Evolutionary conservation across 2,888 invertebrate species (phyloP).

Genomic region (Chalcosyrphus nemorum): DNA sequence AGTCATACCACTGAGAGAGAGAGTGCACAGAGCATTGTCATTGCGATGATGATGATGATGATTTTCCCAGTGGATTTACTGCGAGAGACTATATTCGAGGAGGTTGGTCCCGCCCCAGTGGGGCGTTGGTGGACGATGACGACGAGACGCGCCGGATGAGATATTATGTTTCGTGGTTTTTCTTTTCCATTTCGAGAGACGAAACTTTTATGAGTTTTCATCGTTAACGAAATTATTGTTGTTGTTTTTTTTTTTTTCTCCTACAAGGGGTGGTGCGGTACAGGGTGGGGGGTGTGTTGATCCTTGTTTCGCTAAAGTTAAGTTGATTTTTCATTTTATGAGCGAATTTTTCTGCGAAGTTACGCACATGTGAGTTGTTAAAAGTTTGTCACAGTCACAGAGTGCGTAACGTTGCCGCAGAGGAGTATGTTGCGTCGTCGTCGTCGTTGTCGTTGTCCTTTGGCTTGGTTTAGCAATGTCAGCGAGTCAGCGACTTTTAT

Average conservation of each 20-base stretch:
- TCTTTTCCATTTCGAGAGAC: background rate
- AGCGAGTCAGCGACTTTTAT: slow-evolving; percentile 39
- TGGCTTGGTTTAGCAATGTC: background rate
- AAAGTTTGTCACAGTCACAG: slow-evolving; percentile 54
- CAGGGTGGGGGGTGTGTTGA: background rate
- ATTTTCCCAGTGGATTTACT: slow-evolving; percentile 31
- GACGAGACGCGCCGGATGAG: slow-evolving; percentile 28
- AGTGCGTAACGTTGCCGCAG: background rate
- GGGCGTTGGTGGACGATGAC: slow-evolving; percentile 10
- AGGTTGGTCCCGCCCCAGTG: background rate
- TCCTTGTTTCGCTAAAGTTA: slow-evolving; percentile 23
- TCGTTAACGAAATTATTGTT: slow-evolving; percentile 41
- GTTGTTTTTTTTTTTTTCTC: too few species aligned
- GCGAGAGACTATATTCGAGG: background rate
- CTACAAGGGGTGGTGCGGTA: background rate
- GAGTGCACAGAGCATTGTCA: background rate
- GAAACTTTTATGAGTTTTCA: slow-evolving; percentile 48
- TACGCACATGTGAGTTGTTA: slow-evolving; percentile 61
- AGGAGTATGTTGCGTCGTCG: background rate
- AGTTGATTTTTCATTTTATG: slow-evolving; percentile 58
- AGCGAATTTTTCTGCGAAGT: slow-evolving; percentile 28
- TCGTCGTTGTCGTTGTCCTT: too few species aligned
- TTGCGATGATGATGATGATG: slow-evolving; percentile 28
- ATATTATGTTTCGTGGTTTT: slow-evolving; percentile 20
- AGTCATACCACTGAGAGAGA: background rate